Evolutionary conservation across 2,113 vertebrate species (phyloP).

Genomic region (Mobula birostris): DNA sequence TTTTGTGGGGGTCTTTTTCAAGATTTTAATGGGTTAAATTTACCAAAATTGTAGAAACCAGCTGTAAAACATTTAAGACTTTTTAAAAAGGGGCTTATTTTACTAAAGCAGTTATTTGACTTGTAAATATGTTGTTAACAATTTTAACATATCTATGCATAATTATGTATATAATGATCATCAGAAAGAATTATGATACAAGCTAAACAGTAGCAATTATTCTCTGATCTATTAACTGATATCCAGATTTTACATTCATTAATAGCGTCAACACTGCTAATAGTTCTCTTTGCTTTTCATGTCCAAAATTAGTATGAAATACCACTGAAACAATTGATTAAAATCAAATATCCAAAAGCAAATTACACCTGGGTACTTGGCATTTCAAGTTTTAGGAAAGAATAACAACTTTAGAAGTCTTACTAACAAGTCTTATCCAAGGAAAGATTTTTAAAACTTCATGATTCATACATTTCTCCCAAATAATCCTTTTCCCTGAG

Average conservation of each 20-base stretch:
- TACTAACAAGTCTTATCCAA: not conserved
- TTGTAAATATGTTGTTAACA: not conserved
- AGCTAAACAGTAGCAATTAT: not conserved
- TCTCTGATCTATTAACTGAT: not conserved
- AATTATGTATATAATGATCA: not conserved
- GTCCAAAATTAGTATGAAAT: conserved; percentile 1
- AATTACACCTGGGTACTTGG: not conserved
- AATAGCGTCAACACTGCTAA: not conserved
- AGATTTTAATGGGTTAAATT: conserved; percentile 34
- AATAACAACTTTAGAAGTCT: not conserved
- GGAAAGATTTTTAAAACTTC: not conserved
- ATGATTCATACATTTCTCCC: not conserved
- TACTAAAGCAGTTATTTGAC: not conserved
- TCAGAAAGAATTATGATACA: not conserved
- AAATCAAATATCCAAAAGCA: not conserved
- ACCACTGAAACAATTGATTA: not conserved
- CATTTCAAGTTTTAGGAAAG: not conserved
- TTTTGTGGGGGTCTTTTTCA: conserved; percentile 34
- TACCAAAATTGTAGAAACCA: conserved; percentile 15
- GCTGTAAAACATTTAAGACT: not conserved
- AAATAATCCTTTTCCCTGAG: not conserved
- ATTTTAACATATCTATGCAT: not conserved
- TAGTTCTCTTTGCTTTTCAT: not conserved
- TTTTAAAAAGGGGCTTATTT: not conserved
- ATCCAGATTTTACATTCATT: conserved; percentile 4